Evolutionary conservation across 2,113 vertebrate species (phyloP).

Genomic region (Origma solitaria): DNA sequence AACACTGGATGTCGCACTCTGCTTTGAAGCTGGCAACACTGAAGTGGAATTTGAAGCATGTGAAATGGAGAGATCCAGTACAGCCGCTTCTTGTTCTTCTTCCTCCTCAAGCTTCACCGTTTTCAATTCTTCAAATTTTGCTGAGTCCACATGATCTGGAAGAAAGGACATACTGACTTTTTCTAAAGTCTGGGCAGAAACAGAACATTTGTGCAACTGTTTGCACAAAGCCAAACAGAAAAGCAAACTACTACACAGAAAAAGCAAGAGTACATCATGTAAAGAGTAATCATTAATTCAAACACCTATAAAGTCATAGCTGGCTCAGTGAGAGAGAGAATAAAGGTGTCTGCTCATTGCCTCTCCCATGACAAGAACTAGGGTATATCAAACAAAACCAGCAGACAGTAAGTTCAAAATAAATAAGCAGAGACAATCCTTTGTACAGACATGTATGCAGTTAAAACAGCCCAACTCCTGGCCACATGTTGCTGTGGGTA

Average conservation of each 20-base stretch:
- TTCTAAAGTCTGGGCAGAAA: neutral
- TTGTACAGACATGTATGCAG: neutral
- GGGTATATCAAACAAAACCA: neutral
- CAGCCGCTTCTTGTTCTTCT: conserved; percentile 69
- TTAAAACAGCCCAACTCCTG: neutral
- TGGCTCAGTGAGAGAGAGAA: neutral
- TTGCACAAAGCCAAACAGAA: neutral
- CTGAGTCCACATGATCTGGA: conserved; percentile 61
- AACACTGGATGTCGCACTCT: conserved; percentile 17
- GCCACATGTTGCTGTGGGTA: neutral
- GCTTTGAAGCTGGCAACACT: conserved; percentile 32
- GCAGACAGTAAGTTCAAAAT: neutral
- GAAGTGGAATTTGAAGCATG: conserved; percentile 66
- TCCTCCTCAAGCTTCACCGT: conserved; percentile 65
- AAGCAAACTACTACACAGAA: neutral
- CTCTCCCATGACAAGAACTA: neutral
- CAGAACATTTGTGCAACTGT: neutral
- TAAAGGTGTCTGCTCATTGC: neutral
- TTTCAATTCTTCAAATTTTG: conserved; percentile 76
- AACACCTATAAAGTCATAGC: neutral
- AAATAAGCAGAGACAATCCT: neutral
- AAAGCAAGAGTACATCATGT: neutral
- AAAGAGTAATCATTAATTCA: neutral
- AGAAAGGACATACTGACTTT: neutral
- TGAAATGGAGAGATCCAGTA: conserved; percentile 71